Evolutionary conservation across 92 coral and sea anemone genomes (phyloP).

Genomic region (Porites rus): DNA sequence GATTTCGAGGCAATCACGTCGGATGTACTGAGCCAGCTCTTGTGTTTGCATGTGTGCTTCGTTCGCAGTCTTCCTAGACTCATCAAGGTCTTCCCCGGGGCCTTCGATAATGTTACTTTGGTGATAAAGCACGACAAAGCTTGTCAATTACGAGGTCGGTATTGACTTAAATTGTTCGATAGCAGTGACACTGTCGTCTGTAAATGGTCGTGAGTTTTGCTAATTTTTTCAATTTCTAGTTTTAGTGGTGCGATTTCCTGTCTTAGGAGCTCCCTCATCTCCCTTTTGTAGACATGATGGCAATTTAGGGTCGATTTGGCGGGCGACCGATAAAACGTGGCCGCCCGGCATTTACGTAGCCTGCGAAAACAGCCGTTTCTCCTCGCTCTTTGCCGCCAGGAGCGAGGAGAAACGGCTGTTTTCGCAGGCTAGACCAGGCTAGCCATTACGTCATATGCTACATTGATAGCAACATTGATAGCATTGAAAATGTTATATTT

Average conservation of each 20-base stretch:
- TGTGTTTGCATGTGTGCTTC: not conserved
- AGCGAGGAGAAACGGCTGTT: no score
- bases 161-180: slow-evolving; percentile 22
- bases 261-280: slow-evolving; percentile 28
- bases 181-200: slow-evolving; percentile 11
- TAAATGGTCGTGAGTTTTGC: slow-evolving; percentile 8
- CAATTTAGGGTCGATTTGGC: no score
- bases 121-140: not conserved
- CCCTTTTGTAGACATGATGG: no score
- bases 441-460: no score
- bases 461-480: no score
- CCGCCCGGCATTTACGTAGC: no score
- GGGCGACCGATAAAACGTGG: no score
- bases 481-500: no score
- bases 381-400: no score
- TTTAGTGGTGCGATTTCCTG: slow-evolving; percentile 29
- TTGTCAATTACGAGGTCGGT: slow-evolving; percentile 23
- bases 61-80: not conserved
- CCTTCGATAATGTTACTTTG: not conserved
- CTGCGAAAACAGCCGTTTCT: no score
- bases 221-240: slow-evolving; percentile 18
- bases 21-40: not conserved
- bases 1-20: not conserved
- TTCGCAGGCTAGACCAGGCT: no score
- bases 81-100: not conserved